Evolutionary conservation across 2,113 vertebrate genomes (phyloP), one percentile per base, ranked within the genome.

Genomic region (Orthonyx spaldingii): DNA sequence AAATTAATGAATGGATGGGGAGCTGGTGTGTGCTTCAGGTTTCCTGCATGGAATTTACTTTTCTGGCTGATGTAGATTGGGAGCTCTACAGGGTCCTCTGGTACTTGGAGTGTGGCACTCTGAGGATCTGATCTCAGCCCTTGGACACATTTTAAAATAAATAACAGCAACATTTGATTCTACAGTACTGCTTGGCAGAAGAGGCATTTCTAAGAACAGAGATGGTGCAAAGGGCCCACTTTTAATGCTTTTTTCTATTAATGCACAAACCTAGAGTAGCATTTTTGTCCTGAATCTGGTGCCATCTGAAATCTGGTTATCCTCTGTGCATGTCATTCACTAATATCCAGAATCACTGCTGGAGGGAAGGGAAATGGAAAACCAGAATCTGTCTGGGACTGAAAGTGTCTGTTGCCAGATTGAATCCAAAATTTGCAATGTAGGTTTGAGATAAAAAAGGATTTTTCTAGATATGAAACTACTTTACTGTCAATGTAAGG

Each of bases 81-180:
- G 68, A 71, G 42, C 17, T 66, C 11, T 35, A 3, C 16, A 15
- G 56, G 37, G 56, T 78, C n/a, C 32, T 78, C n/a, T 79, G 37
- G 27, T 35, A 35, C 0, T 0, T 14, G 21, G 21, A 19, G 8
- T 52, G 19, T 33, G 37, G 32, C 14, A 10, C 32, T 66, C 85
- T 18, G 49, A 56, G 49, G 63, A 52, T 41, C 61, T 70, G 37
- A 53, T 61, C 22, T 84, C 52, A 77, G n/a, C 20, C 39, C 30
- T 87, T 77, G 47, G 35, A 39, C 19, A 33, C 6, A 15, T 24
- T 55, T 59, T 30, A 56, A 56, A 56, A 63, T 41, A 44, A 65
- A 16, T 39, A 83, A 61, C 24, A 60, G 24, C 59, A 83, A 24
- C 10, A 27, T 20, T 32, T 44, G 74, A 39, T 53, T 84, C 33